A percentile compares a stretch with the other conserved stretches of the same genome.
Evolutionary conservation across 2,888 invertebrate genomes (phyloP).

Genomic region (Hesperia comma): DNA sequence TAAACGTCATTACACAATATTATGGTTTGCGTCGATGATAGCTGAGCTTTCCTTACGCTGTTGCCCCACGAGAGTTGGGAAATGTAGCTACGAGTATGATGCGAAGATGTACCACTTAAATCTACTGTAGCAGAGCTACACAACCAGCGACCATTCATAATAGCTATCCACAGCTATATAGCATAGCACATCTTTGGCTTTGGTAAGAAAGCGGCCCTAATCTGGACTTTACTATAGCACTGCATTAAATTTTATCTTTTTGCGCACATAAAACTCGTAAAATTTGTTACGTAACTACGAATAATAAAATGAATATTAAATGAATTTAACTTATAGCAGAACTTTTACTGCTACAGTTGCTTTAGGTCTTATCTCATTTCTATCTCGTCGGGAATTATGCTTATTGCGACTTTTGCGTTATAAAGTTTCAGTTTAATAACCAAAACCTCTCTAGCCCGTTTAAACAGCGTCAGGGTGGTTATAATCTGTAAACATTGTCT

Average conservation of each 20-base stretch:
- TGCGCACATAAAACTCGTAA: slow-evolving; percentile 56
- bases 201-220: too few relatives aligned
- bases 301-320: slow-evolving; percentile 78
- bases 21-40: too few relatives aligned
- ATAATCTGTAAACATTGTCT: slow-evolving; percentile 24
- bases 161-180: too few relatives aligned
- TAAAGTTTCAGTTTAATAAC: slow-evolving; percentile 28
- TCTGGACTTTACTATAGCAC: slow-evolving; percentile 8
- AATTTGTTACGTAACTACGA: slow-evolving; percentile 65
- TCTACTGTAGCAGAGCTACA: too few relatives aligned
- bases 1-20: too few relatives aligned
- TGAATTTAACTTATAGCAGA: slow-evolving; percentile 64
- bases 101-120: too few relatives aligned
- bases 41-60: too few relatives aligned
- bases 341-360: slow-evolving; percentile 61
- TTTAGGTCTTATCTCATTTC: slow-evolving; percentile 27
- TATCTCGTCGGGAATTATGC: slow-evolving; percentile 26
- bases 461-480: slow-evolving; percentile 17
- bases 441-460: slow-evolving; percentile 22
- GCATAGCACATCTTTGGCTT: too few relatives aligned
- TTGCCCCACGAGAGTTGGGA: too few relatives aligned
- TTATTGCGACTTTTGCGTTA: slow-evolving; percentile 20
- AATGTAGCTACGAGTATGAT: too few relatives aligned
- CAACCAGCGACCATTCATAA: too few relatives aligned
- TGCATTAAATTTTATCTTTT: slow-evolving; percentile 55